These are phyloP conservation scores for Misgurnus mizolepis DNA, from an alignment of 2,113 vertebrate species.

Conservation along the genomic window DNA sequence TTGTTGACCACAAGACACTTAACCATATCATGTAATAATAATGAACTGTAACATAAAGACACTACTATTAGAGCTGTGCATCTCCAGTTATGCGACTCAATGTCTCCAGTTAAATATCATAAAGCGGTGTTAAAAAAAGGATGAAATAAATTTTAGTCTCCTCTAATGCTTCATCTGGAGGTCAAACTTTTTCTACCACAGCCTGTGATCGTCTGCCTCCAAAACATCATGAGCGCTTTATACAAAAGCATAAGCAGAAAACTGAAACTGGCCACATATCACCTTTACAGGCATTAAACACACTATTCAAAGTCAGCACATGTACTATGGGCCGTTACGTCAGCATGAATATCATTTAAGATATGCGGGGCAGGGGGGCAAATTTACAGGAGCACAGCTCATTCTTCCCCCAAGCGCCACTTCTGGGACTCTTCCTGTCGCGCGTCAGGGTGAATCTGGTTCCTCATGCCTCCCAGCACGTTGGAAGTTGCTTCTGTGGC, in stretches of 20 bases:
- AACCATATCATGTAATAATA: not conserved
- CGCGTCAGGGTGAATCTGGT: conserved; percentile 95
- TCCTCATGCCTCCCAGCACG: conserved; percentile 95
- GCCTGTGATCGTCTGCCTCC: conserved; percentile 10
- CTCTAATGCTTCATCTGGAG: not conserved
- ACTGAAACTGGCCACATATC: conserved; percentile 3
- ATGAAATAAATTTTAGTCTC: not conserved
- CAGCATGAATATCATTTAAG: not conserved
- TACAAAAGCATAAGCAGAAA: conserved; percentile 33
- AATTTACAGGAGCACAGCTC: not conserved
- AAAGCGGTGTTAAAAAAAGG: not conserved
- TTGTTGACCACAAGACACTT: conserved; percentile 26
- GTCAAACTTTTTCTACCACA: conserved; percentile 3
- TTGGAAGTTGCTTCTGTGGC: conserved; percentile 97
- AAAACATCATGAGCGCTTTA: conserved; percentile 3
- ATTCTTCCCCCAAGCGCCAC: conserved; percentile 79
- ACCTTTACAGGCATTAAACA: not conserved
- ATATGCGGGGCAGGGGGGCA: not conserved
- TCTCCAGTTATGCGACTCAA: conserved; percentile 19
- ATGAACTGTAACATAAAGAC: conserved; percentile 41
- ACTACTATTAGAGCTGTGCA: conserved; percentile 25
- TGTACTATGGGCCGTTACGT: not conserved
- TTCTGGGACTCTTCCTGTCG: conserved; percentile 98
- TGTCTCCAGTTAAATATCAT: conserved; percentile 7
- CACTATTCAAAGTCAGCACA: not conserved